Conservation (phyloP, 2,113 vertebrate genomes). For the Meleagris gallopavo region DNA sequence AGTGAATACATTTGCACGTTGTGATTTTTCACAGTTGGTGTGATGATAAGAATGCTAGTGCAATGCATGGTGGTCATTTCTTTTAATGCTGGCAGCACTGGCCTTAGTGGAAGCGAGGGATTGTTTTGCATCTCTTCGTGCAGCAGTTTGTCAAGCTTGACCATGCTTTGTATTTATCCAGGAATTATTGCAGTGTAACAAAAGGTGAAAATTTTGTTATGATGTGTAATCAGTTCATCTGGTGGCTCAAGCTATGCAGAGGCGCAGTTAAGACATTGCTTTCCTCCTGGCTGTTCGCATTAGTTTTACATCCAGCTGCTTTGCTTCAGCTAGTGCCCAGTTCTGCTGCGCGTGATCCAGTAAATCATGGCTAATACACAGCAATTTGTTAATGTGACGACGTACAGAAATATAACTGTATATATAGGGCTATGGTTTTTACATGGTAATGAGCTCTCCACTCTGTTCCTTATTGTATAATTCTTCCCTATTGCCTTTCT, state of each 20-base stretch:
- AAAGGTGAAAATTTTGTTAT: slow-evolving; percentile 38
- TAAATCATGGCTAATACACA: slow-evolving; percentile 74
- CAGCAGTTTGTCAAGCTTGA: neutral
- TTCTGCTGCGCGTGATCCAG: slow-evolving; percentile 19
- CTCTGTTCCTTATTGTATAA: slow-evolving; percentile 36
- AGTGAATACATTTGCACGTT: neutral
- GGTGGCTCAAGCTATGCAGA: slow-evolving; percentile 11
- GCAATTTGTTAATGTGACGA: slow-evolving; percentile 62
- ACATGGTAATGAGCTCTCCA: slow-evolving; percentile 54
- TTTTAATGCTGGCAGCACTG: neutral
- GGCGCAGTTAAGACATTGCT: slow-evolving; percentile 28
- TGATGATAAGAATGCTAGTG: neutral
- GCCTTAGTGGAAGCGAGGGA: neutral
- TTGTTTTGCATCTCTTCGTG: neutral
- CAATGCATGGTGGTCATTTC: neutral
- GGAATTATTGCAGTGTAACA: slow-evolving; percentile 11
- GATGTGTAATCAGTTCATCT: slow-evolving; percentile 30
- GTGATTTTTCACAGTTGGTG: neutral
- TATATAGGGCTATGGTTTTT: slow-evolving; percentile 44
- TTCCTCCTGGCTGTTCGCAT: slow-evolving; percentile 35
- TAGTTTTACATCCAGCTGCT: slow-evolving; percentile 60
- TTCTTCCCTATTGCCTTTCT: slow-evolving; percentile 49
- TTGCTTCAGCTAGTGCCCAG: slow-evolving; percentile 41
- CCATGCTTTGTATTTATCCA: slow-evolving; percentile 34
- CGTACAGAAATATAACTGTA: slow-evolving; percentile 30